Evolutionary conservation across 2,113 vertebrate genomes (phyloP), one percentile per base, ranked within the genome.

Genomic region (Nothocercus nigrocapillus): DNA sequence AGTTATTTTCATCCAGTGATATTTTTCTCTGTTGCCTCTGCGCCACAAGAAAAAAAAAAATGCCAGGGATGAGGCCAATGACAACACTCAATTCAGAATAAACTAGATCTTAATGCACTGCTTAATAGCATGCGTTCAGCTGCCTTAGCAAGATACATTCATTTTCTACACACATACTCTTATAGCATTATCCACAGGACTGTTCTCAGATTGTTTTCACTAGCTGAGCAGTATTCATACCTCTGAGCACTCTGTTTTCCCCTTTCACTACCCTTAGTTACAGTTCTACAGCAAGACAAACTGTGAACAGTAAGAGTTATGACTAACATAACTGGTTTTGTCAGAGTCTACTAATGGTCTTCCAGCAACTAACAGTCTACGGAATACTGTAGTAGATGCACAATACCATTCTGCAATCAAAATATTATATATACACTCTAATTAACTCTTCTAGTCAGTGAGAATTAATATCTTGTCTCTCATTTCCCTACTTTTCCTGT

Each of bases 101-200:
- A 54, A 76, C 24, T 53, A 4, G 24, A 42, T 54, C 24, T 51
- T 12, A 78, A 87, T 49, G 8, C 2, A 34, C 30, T 75, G 4
- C 8, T 59, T 63, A 59, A 38, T 84, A 42, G 13, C 59, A 72
- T 34, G 6, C 62, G 54, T 38, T 10, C 21, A 75, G 11, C 30
- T 81, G 8, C 14, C 17, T 45, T 44, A 54, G 6, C 2, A 38
- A 30, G 3, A 44, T 6, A 13, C 2, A 4, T 6, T 62, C 1
- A 20, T 68, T 42, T 28, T 15, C 13, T 17, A 56, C 34, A 8
- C 1, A 82, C 40, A 68, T 40, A 30, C 3, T 12, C 75, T 64
- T 68, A 32, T 27, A 36, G 1, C 36, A 27, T 59, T 51, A 17
- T 47, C 59, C 85, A 44, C 13, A 49, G 11, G 49, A 27, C 1